Evolutionary conservation across 2,888 invertebrate species (phyloP).

Genomic region (Andrena bicolor): DNA sequence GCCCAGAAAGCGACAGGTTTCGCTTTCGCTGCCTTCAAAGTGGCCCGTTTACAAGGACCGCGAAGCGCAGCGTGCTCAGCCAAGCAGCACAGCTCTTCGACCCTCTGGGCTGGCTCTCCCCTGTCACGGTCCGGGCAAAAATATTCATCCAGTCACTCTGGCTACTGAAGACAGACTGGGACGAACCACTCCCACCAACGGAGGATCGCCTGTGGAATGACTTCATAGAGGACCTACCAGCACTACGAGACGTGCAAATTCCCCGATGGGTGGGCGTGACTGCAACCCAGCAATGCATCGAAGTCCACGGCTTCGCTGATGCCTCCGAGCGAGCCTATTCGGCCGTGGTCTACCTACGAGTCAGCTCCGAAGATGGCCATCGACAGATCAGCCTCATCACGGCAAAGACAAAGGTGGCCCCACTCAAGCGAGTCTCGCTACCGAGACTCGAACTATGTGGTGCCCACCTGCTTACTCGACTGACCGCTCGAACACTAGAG

Average conservation of each 20-base stretch:
- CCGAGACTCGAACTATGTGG: no score
- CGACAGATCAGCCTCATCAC: no score
- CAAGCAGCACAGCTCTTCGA: constrained; percentile 55
- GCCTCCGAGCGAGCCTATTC: no score
- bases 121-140: constrained; percentile 54
- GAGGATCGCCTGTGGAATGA: constrained; percentile 9
- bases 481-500: no score
- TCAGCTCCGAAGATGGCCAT: rapidly evolving
- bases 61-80: constrained; percentile 49
- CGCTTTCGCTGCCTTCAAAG: neutral
- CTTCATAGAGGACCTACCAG: constrained; percentile 20
- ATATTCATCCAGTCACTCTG: constrained; percentile 55
- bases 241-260: constrained; percentile 20
- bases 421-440: no score
- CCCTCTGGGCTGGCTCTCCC: constrained; percentile 55
- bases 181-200: constrained; percentile 19
- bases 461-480: no score
- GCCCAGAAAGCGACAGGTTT: constrained; percentile 31
- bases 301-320: no score
- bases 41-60: neutral
- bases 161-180: constrained; percentile 50
- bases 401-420: no score
- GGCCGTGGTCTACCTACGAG: no score
- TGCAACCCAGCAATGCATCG: no score
- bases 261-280: constrained; percentile 44